Evolutionary conservation across 2,113 vertebrate genomes (phyloP).

Genomic region (Pedetes capensis): DNA sequence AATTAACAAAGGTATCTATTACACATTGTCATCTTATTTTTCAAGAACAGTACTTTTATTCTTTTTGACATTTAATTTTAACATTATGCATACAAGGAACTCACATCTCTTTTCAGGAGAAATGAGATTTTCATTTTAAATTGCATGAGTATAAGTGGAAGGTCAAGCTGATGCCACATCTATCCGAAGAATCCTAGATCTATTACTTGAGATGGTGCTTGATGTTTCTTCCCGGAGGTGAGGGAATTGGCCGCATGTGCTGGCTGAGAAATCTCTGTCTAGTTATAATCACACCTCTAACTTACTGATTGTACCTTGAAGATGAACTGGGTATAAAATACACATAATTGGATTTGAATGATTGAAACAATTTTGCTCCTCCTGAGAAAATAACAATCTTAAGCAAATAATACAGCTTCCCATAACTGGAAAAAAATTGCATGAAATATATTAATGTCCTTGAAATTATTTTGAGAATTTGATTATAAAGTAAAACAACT

Average conservation of each 20-base stretch:
- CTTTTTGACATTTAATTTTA: slow-evolving; percentile 22
- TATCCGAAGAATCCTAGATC: background rate
- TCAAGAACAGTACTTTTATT: background rate
- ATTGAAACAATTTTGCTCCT: slow-evolving; percentile 57
- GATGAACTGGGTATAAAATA: slow-evolving; percentile 58
- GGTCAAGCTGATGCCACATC: slow-evolving; percentile 49
- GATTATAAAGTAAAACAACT: background rate
- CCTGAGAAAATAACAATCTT: slow-evolving; percentile 58
- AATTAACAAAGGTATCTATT: background rate
- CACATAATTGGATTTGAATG: slow-evolving; percentile 63
- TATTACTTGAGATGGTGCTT: slow-evolving; percentile 43
- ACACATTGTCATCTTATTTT: background rate
- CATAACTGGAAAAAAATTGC: background rate
- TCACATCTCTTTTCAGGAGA: slow-evolving; percentile 49
- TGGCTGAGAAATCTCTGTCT: slow-evolving; percentile 19
- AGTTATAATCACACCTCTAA: slow-evolving; percentile 55
- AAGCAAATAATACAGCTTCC: background rate
- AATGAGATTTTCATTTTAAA: slow-evolving; percentile 58
- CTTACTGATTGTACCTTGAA: slow-evolving; percentile 64
- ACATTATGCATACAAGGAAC: background rate
- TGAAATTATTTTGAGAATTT: slow-evolving; percentile 28
- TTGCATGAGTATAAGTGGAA: slow-evolving; percentile 22
- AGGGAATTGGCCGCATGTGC: background rate
- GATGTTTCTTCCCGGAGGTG: background rate
- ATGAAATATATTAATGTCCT: background rate